Base-by-base conservation (phyloP, 1,140 invertebrate genomes). In the Micrasema longulum region DNA sequence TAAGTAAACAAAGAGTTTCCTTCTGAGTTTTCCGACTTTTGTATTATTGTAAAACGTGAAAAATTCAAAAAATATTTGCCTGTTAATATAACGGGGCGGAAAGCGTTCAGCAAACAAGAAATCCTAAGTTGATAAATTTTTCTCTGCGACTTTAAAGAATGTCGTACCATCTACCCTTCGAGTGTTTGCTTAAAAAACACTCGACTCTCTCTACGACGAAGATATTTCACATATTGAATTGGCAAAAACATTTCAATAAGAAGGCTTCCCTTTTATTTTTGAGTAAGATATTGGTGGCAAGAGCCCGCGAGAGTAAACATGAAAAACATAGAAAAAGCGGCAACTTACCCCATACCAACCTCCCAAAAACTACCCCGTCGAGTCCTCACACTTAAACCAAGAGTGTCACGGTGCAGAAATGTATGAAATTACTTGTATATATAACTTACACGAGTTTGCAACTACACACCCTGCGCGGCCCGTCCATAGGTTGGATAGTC, bases 141-240 rank as follows among this genome's bases (percentile, higher is more conserved):
- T n/a, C n/a, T n/a, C n/a, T n/a, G 43, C 43, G 43, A 45, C 43
- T 45, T 45, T 16, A 16, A 16, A 16, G 43, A 45, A 45, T 7
- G 43, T 16, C n/a, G n/a, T 16, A n/a, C 12, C 43, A 45, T 53
- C 50, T 12, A n/a, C 22, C n/a, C n/a, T n/a, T 22, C 18, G 50
- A 53, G 50, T 53, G 50, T 53, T 53, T 53, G 50, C 50, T 53
- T n/a, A 23, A 53, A 53, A 53, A 53, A 53, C 50, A 53, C 50
- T 53, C 22, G 50, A 22, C 26, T 53, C 36, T 35, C 20, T 31
- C 31, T 18, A 26, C 36, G n/a, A 6, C 53, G 20, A 38, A 20
- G 57, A 63, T 22, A 63, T 63, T 63, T 43, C 57, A 43, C 36
- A 63, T 63, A 63, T 63, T 63, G 57, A 63, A 63, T 63, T 63